These are phyloP conservation scores for Chlorodrepanis virens DNA, from an alignment of 2,113 vertebrate species.

Conservation along the genomic window DNA sequence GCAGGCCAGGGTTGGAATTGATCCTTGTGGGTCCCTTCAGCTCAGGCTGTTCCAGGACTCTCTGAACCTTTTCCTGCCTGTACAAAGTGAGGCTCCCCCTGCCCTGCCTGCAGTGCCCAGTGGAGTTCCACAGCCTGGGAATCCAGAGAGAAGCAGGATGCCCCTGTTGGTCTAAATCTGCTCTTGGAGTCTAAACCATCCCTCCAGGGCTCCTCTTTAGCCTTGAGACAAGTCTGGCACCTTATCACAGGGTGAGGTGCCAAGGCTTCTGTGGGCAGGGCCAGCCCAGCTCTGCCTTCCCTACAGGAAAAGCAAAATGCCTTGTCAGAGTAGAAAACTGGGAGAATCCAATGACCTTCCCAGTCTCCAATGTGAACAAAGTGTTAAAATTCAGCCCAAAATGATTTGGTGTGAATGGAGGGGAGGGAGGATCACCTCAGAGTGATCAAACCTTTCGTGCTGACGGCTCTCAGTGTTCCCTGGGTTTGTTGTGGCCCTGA, in stretches of 20 bases:
- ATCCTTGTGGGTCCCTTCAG: neutral
- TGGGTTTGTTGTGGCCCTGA: neutral
- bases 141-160: neutral
- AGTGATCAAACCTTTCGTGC: rapidly evolving
- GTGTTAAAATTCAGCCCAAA: neutral
- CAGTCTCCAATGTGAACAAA: rapidly evolving
- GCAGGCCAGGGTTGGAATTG: neutral
- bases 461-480: neutral
- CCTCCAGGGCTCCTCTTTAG: neutral
- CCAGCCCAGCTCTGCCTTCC: neutral
- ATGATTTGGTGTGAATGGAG: rapidly evolving
- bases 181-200: neutral
- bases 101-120: neutral
- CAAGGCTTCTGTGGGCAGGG: neutral
- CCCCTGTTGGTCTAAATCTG: neutral
- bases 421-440: neutral
- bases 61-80: neutral
- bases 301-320: neutral
- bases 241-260: rapidly evolving
- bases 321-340: rapidly evolving
- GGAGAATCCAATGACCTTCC: neutral
- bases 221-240: neutral
- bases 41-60: neutral
- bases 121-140: neutral
- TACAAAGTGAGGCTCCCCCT: neutral